Percentiles rank a stretch among this genome's conserved stretches.
Evolutionary conservation across 2,797 vertebrate species (phyloP).

Genomic region (Squalus acanthias): DNA sequence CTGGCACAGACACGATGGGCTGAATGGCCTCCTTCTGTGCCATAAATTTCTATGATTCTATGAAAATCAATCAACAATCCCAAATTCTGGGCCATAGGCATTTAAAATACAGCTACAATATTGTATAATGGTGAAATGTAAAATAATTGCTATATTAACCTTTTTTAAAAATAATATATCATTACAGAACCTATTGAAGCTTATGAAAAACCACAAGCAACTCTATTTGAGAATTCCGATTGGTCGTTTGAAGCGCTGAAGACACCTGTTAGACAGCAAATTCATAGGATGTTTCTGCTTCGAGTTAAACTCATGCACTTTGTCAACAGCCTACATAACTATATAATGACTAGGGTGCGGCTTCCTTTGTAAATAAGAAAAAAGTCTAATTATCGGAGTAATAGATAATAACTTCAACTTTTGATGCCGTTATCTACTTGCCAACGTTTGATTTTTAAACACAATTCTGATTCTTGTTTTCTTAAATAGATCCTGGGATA

Average conservation of each 20-base stretch:
- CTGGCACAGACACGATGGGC: no score
- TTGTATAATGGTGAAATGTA: background rate
- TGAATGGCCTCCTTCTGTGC: no score
- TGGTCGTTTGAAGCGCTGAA: constrained; percentile 48
- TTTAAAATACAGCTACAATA: background rate
- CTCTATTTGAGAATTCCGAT: constrained; percentile 48
- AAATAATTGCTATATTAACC: background rate
- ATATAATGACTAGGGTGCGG: constrained; percentile 93
- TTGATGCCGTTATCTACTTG: background rate
- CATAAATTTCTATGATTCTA: no score
- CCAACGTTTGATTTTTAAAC: background rate
- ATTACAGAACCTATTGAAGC: constrained; percentile 68
- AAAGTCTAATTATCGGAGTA: background rate
- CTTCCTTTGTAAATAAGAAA: background rate
- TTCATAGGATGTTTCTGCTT: constrained; percentile 91
- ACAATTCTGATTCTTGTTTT: background rate
- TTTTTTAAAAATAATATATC: background rate
- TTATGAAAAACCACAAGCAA: constrained; percentile 55
- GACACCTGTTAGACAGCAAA: constrained; percentile 73
- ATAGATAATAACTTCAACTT: background rate
- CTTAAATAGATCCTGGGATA: background rate
- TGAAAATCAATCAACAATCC: no score
- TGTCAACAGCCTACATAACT: constrained; percentile 97
- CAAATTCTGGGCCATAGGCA: background rate
- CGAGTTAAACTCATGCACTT: constrained; percentile 98